Percentiles rank a stretch among this genome's conserved stretches.
These are phyloP conservation scores for Montipora cactus DNA, from an alignment of 64 coral and sea anemone genomes.

Conservation along the genomic window DNA sequence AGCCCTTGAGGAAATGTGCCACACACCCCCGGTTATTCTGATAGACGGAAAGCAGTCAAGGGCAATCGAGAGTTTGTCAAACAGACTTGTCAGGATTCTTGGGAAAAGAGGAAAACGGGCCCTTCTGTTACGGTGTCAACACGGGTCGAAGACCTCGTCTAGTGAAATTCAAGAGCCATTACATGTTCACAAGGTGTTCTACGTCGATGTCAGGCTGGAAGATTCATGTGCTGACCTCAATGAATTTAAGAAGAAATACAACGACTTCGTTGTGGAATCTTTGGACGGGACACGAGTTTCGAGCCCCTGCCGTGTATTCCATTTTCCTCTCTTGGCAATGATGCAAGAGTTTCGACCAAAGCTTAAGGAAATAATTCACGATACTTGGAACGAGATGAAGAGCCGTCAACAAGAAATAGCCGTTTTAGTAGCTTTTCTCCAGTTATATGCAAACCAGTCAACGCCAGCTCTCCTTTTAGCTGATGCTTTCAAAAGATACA, in stretches of 20 bases:
- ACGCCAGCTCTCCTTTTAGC: constrained; percentile 63
- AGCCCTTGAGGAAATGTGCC: constrained; percentile 66
- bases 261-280: constrained; percentile 57
- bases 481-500: constrained; percentile 56
- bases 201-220: constrained; percentile 71
- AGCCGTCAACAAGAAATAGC: constrained; percentile 64
- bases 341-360: constrained; percentile 66
- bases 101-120: constrained; percentile 58
- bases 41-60: constrained; percentile 82
- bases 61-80: constrained; percentile 55
- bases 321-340: constrained; percentile 88
- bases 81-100: constrained; percentile 61
- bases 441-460: constrained; percentile 65
- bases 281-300: not conserved
- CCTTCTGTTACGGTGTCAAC: constrained; percentile 67
- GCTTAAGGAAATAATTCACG: constrained; percentile 58
- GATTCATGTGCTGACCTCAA: constrained; percentile 67
- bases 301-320: constrained; percentile 66
- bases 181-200: constrained; percentile 43
- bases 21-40: constrained; percentile 62
- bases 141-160: not conserved
- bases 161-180: constrained; percentile 15
- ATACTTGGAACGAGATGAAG: constrained; percentile 68
- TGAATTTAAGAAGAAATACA: constrained; percentile 78
- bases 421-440: constrained; percentile 72